A percentile compares a stretch with the other conserved stretches of the same genome.
These are phyloP conservation scores for Physella acuta DNA, from an alignment of 1,140 invertebrate genomes.

Conservation along the genomic window DNA sequence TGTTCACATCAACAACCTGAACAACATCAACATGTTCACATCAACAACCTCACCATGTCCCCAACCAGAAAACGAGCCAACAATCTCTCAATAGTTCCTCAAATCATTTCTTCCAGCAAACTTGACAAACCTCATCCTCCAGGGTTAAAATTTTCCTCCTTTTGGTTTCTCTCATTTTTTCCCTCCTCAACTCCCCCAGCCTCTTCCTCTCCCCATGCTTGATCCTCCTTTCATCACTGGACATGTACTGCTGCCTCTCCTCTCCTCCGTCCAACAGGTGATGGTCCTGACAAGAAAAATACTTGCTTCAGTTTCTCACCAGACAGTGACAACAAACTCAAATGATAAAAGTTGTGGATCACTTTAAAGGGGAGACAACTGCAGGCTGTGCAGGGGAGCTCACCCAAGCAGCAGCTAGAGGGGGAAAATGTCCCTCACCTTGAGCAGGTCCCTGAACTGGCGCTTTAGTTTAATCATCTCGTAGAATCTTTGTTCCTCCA, in stretches of 20 bases:
- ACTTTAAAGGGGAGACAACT: no score
- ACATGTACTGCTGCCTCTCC: conserved; percentile 34
- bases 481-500: conserved; percentile 96
- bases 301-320: no score
- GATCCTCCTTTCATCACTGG: conserved; percentile 74
- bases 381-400: no score
- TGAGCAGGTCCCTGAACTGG: conserved; percentile 84
- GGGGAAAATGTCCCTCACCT: conserved; percentile 64
- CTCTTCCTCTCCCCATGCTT: conserved; percentile 86
- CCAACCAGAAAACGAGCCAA: neutral
- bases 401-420: no score
- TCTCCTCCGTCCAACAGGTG: conserved; percentile 40
- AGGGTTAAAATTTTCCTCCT: conserved; percentile 71
- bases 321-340: no score
- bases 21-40: no score
- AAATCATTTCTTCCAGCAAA: no score
- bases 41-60: no score
- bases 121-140: conserved; percentile 54
- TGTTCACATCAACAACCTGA: no score
- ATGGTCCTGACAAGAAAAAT: conserved; percentile 50
- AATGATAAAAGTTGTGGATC: no score
- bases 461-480: conserved; percentile 89
- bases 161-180: conserved; percentile 68
- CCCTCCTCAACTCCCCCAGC: conserved; percentile 76
- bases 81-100: no score